phyloP scores from a whole-genome alignment of 2,888 invertebrate genomes.

The Ellobium chinense region DNA sequence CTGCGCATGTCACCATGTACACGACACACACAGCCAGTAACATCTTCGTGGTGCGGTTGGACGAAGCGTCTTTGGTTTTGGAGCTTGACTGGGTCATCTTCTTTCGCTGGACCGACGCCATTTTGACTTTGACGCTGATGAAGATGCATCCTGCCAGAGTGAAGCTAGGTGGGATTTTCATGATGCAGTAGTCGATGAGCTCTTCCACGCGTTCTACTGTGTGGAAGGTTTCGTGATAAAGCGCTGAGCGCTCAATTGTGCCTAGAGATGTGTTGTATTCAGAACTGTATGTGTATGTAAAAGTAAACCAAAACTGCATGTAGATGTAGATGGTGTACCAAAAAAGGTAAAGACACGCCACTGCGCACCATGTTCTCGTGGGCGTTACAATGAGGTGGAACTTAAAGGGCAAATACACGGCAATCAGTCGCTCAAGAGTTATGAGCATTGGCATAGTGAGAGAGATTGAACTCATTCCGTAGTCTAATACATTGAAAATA shows the following conservation, averaged over 20 bases:
- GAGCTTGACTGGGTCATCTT: too few relatives aligned
- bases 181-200: background rate
- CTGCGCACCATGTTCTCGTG: background rate
- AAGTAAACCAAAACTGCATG: background rate
- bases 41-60: conserved; percentile 21
- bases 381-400: conserved; percentile 6
- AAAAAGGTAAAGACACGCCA: background rate
- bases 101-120: background rate
- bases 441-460: conserved; percentile 7
- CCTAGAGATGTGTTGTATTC: background rate
- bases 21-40: conserved; percentile 16
- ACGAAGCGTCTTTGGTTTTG: conserved; percentile 7
- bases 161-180: background rate
- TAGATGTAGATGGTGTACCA: conserved; percentile 5
- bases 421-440: conserved; percentile 19
- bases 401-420: background rate
- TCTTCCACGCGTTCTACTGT: background rate
- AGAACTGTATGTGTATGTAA: background rate
- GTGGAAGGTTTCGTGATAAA: background rate
- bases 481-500: too few relatives aligned
- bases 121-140: background rate
- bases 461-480: background rate
- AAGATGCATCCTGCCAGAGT: conserved; percentile 3
- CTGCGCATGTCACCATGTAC: background rate
- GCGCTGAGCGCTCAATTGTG: background rate